Evolutionary conservation across 2,888 invertebrate species (phyloP), one percentile per base, ranked within the genome.

Genomic region (Archips xylosteana): DNA sequence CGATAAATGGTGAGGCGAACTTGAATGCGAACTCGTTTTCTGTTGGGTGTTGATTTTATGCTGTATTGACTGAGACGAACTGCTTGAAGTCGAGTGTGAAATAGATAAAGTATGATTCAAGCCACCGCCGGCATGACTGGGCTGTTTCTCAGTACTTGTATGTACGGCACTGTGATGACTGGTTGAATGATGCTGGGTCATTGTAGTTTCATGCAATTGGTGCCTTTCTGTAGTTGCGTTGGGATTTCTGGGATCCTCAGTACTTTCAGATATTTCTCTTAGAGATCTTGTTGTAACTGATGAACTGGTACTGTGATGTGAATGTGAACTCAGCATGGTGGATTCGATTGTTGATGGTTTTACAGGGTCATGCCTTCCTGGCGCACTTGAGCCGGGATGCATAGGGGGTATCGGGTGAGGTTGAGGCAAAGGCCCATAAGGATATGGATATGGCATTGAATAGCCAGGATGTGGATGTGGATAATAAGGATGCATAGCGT

Each of bases 331-430:
- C 83, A 97, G 94, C 85, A 96, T 96, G 0, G 96, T 96, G 70
- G 95, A 95, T 80, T 96, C 96, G 61, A 96, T 95, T n/a, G 94
- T 90, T 9, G 94, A 84, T 47, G 94, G 92, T 85, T 95, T 95
- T 42, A 92, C 92, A 79, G 93, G 92, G 47, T 95, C 95, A 78
- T 95, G 95, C 75, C 95, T 84, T 76, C 93, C 92, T 72, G 94
- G 89, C 45, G 91, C 87, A 79, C 92, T 94, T 12, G 91, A 84
- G 76, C 95, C 81, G 79, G 95, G 86, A 80, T 94, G 95, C 82
- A 96, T 96, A 2, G 96, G 97, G 15, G 96, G 96, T 83, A 96
- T 96, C 6, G 97, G 96, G 80, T 96, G 97, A 2, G 97, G 97
- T 82, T 96, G 97, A 4, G 97, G 96, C 75, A 97, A 95, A 1